Conservation (phyloP, 2,113 vertebrate genomes). For the Cisticola juncidis region DNA sequence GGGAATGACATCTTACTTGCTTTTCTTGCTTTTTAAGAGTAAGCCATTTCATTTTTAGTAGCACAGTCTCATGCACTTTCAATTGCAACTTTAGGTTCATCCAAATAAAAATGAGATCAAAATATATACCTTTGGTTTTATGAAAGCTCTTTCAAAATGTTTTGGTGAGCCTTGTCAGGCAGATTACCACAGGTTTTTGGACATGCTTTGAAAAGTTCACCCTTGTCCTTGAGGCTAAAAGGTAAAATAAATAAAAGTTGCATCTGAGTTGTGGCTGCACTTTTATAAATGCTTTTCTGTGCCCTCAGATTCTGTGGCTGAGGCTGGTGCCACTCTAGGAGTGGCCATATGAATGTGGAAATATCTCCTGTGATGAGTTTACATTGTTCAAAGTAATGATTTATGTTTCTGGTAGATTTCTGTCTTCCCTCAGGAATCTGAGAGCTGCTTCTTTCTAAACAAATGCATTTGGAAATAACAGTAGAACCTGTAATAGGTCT, state of each 20-base stretch:
- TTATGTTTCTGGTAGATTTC: neutral
- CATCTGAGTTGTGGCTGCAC: neutral
- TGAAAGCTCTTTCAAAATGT: neutral
- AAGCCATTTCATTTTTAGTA: neutral
- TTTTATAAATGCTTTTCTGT: neutral
- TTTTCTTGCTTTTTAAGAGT: neutral
- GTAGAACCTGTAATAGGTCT: neutral
- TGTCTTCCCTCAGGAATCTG: neutral
- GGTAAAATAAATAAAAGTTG: neutral
- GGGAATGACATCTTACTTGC: neutral
- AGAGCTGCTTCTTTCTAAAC: neutral
- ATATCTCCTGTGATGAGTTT: neutral
- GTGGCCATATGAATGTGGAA: neutral
- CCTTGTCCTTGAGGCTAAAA: neutral
- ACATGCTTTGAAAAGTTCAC: neutral
- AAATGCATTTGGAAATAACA: neutral
- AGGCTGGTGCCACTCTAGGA: neutral
- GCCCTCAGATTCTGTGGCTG: neutral
- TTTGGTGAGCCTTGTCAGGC: neutral
- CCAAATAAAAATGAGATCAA: neutral
- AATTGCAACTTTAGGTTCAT: neutral
- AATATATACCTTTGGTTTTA: neutral
- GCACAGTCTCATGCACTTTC: neutral
- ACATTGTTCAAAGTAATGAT: neutral
- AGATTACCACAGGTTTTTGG: neutral